Evolutionary conservation across 2,888 invertebrate genomes (phyloP), one percentile per base, ranked within the genome.

Genomic region (Dynastes maya): DNA sequence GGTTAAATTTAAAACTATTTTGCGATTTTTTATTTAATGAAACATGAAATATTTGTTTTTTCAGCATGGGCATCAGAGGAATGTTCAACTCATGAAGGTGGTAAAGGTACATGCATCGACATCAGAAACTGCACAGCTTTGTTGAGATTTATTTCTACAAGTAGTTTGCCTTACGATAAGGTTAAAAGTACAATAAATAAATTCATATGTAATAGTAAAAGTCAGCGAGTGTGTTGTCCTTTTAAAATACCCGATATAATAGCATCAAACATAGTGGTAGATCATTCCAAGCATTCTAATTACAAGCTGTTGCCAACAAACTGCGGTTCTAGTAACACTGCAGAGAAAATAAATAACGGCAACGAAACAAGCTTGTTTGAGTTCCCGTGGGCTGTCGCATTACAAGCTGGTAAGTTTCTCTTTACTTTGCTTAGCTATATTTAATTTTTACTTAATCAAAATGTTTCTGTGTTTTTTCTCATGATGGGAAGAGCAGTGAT

Each of bases 311-410:
- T 86, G 2, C 87, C 27, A 85, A 89, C 81, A 1, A 78, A 88
- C 0, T 95, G 95, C 84, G 95, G 95, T 0, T 86, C 86, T 0
- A 85, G 91, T 4, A 89, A 89, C 6, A 86, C 88, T 80, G 1
- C 80, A 86, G 58, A 74, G 8, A 76, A 72, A 51, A 82, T 82
- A 67, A 67, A 53, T 40, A 91, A 91, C 1, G 95, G 95, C 0
- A 90, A 92, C 64, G 88, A 90, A 80, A 92, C 95, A 0, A 86
- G 86, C 0, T 85, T 94, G 2, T 91, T 90, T 58, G 93, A 95
- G 82, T 94, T 92, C 87, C 95, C 95, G 0, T 95, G 95, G 95
- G 93, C 95, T 94, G 94, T 92, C 0, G 88, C 95, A 1, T 85
- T 95, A n/a, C 91, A 91, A 11, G 83, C 82, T 5, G 81, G 85